Conservation (phyloP, 1,140 invertebrate genomes). For the Bactericera cockerelli region DNA sequence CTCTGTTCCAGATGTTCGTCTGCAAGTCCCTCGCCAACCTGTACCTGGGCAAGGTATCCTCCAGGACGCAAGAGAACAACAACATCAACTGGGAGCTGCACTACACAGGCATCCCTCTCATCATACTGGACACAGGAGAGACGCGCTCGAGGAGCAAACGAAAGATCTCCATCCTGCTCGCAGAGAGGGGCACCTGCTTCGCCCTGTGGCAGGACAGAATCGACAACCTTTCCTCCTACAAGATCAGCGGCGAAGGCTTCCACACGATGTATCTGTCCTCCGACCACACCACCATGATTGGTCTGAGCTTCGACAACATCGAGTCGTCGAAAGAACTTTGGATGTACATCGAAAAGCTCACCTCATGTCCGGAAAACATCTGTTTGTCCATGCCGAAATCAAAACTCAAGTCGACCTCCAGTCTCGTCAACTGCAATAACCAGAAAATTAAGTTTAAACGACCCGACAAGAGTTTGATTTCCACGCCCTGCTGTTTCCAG, state of each 20-base stretch:
- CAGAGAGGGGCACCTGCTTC: constrained; percentile 70
- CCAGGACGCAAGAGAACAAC: constrained; percentile 19
- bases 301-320: constrained; percentile 50
- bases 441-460: constrained; percentile 33
- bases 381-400: constrained; percentile 49
- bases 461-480: constrained; percentile 68
- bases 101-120: constrained; percentile 64
- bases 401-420: constrained; percentile 32
- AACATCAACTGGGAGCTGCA: constrained; percentile 52
- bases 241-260: constrained; percentile 43
- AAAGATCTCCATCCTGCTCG: constrained; percentile 56
- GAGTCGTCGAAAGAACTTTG: constrained; percentile 54
- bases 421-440: constrained; percentile 36
- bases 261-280: constrained; percentile 68
- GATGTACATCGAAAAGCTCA: constrained; percentile 48
- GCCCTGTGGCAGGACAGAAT: constrained; percentile 74
- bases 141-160: constrained; percentile 50
- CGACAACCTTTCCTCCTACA: constrained; percentile 48
- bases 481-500: constrained; percentile 71
- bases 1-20: constrained; percentile 45
- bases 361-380: constrained; percentile 65
- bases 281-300: constrained; percentile 41
- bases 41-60: constrained; percentile 41
- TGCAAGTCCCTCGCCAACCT: constrained; percentile 64
- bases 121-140: constrained; percentile 60